Evolutionary conservation across 1,140 invertebrate species (phyloP).

Genomic region (Liolophura sinensis): DNA sequence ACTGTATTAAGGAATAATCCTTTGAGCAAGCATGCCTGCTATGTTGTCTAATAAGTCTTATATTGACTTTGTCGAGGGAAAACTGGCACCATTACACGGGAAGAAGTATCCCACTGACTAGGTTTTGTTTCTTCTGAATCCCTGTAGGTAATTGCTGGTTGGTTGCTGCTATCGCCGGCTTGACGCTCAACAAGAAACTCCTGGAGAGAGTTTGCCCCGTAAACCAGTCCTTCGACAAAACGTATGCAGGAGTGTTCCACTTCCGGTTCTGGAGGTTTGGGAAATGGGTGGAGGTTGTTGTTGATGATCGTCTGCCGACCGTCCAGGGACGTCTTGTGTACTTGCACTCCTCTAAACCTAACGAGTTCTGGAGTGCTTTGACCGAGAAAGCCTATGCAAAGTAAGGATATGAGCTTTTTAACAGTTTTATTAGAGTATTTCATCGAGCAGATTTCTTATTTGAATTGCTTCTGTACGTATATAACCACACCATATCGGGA

Average conservation of each 20-base stretch:
- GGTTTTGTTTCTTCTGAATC: conserved; percentile 1
- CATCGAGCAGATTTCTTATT: background rate
- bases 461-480: no score
- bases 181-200: conserved; percentile 71
- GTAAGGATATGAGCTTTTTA: conserved; percentile 23
- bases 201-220: conserved; percentile 55
- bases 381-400: conserved; percentile 84
- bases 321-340: conserved; percentile 43
- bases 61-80: no score
- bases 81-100: no score
- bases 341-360: conserved; percentile 45
- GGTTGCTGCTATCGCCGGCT: conserved; percentile 70
- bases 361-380: conserved; percentile 94
- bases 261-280: conserved; percentile 80
- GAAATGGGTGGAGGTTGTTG: conserved; percentile 74
- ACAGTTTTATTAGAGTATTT: background rate
- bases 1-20: no score
- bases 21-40: no score
- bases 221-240: conserved; percentile 39
- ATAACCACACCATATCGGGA: no score
- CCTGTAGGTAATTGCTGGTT: conserved; percentile 68
- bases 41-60: no score
- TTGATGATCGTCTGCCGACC: conserved; percentile 75
- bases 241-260: conserved; percentile 63
- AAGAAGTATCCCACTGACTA: background rate